phyloP scores from a whole-genome alignment of 1,140 invertebrate genomes.

The Anadara kagoshimensis region DNA sequence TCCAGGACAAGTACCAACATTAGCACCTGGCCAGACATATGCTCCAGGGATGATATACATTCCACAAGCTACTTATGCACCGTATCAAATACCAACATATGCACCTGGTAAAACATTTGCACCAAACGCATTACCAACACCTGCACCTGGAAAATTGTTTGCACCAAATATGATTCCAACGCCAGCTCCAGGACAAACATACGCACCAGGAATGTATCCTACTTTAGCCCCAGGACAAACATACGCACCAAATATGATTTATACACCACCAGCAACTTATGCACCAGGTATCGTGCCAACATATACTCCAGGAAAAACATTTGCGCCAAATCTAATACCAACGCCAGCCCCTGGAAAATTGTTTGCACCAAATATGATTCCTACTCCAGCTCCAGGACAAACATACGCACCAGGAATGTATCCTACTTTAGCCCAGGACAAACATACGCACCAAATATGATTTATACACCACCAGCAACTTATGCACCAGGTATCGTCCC shows the following conservation, averaged over 20 bases:
- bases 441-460: constrained; percentile 26
- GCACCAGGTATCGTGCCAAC: constrained; percentile 27
- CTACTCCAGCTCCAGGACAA: constrained; percentile 32
- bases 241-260: constrained; percentile 11
- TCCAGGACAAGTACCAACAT: constrained; percentile 30
- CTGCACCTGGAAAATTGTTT: constrained; percentile 3
- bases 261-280: constrained; percentile 17
- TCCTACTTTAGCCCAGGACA: constrained; percentile 21
- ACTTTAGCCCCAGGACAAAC: constrained; percentile 28
- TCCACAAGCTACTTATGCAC: background rate
- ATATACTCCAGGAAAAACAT: constrained; percentile 43
- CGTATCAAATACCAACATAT: background rate
- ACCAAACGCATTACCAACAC: no score
- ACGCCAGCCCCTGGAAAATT: constrained; percentile 29
- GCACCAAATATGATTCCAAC: constrained; percentile 15
- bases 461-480: constrained; percentile 16
- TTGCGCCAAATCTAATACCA: constrained; percentile 42
- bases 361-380: constrained; percentile 26
- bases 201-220: constrained; percentile 32
- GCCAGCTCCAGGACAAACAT: constrained; percentile 33
- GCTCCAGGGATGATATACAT: constrained; percentile 36
- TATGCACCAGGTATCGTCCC: constrained; percentile 19
- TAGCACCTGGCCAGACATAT: constrained; percentile 42
- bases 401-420: constrained; percentile 32
- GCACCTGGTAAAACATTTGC: no score